phyloP scores from a whole-genome alignment of 2,888 invertebrate genomes.

The Neoascia interrupta region DNA sequence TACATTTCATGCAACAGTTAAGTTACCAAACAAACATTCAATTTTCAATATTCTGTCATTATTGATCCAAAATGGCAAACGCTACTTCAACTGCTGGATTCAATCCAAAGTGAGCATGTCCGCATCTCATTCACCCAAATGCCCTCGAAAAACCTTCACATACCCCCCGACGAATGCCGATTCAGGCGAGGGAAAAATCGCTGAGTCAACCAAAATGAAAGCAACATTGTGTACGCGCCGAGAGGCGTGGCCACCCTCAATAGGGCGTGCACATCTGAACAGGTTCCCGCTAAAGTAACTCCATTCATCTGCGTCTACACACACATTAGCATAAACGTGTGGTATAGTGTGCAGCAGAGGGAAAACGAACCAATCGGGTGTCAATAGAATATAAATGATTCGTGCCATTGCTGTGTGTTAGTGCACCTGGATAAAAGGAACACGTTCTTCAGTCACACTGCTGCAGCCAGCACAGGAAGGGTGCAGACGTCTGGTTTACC shows the following conservation, averaged over 20 bases:
- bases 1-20: constrained; percentile 48
- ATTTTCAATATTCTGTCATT: constrained; percentile 1
- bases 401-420: neutral
- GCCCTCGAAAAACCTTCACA: constrained; percentile 5
- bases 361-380: constrained; percentile 50
- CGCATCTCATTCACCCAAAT: constrained; percentile 29
- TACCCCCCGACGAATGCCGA: constrained; percentile 4
- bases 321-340: constrained; percentile 12
- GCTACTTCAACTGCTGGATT: constrained; percentile 10
- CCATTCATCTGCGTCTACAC: constrained; percentile 34
- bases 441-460: constrained; percentile 4
- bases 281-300: constrained; percentile 41
- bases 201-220: constrained; percentile 62
- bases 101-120: constrained; percentile 55
- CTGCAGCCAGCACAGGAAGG: constrained; percentile 16
- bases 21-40: constrained; percentile 37
- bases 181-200: constrained; percentile 21
- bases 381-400: constrained; percentile 31
- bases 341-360: constrained; percentile 8
- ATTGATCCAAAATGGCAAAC: constrained; percentile 51
- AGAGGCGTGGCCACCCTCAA: constrained; percentile 59
- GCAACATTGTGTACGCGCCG: constrained; percentile 47
- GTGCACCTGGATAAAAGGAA: constrained; percentile 21
- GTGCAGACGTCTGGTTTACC: constrained; percentile 35
- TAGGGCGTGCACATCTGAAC: constrained; percentile 61